These are phyloP conservation scores for Cephus cinctus DNA, from an alignment of 1,140 invertebrate genomes.

Conservation along the genomic window DNA sequence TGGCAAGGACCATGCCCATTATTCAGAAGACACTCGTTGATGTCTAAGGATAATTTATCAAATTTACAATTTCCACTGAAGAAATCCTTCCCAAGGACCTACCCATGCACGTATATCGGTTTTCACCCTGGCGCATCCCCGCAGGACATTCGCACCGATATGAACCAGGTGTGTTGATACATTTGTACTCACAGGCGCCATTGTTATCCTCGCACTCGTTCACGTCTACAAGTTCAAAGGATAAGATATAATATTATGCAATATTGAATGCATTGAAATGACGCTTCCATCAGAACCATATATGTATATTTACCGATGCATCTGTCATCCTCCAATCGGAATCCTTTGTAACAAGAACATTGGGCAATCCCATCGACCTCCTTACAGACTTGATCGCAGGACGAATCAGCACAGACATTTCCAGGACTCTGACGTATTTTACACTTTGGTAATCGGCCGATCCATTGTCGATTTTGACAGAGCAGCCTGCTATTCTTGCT, in stretches of 20 bases:
- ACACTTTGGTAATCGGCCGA: slow-evolving; percentile 47
- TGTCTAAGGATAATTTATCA: too few species aligned
- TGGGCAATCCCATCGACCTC: slow-evolving; percentile 47
- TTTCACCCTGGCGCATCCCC: slow-evolving; percentile 53
- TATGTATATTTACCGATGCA: slow-evolving; percentile 42
- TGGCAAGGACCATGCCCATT: slow-evolving; percentile 70
- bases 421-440: slow-evolving; percentile 35
- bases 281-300: too few species aligned
- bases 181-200: slow-evolving; percentile 66
- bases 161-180: slow-evolving; percentile 58
- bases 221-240: slow-evolving; percentile 69
- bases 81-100: slow-evolving; percentile 53
- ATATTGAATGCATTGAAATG: too few species aligned
- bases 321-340: slow-evolving; percentile 36
- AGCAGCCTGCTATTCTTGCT: slow-evolving; percentile 36
- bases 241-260: too few species aligned
- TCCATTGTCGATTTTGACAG: slow-evolving; percentile 48
- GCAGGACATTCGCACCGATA: slow-evolving; percentile 55
- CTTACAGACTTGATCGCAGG: slow-evolving; percentile 54
- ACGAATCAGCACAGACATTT: slow-evolving; percentile 34
- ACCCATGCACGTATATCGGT: slow-evolving; percentile 52
- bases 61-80: too few species aligned
- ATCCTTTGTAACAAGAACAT: slow-evolving; percentile 56
- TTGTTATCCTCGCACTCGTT: slow-evolving; percentile 77
- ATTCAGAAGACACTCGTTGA: slow-evolving; percentile 63